Evolutionary conservation across 1,140 invertebrate genomes (phyloP), one percentile per base, ranked within the genome.

Genomic region (Cydia pomonella): DNA sequence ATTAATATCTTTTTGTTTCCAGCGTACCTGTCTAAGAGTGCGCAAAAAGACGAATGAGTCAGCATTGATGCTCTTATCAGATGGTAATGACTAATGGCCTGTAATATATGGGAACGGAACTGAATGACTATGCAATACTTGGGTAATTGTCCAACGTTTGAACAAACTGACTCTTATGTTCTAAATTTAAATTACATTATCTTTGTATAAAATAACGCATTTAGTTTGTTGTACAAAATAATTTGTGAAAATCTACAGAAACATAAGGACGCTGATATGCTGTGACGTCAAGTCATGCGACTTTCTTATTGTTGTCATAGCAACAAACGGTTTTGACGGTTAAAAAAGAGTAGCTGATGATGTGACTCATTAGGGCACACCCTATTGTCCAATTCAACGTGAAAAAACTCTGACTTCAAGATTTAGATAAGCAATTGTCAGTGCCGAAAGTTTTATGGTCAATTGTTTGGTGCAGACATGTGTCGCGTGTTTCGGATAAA

Each of bases 1-100:
- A 59, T 25, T 16, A 73, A 73, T 38, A 73, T 41, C 59, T 75
- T 75, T 74, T 75, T 75, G 74, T 75, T 74, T 63, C 63, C 63
- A 47, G 5, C 38, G 44, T 69, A 64, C 33, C 64, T 71, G 72
- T 66, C 76, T 75, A 72, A 75, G 75, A 69, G 69, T 75, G 79
- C 78, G 80, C 79, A 83, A 81, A 83, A 83, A 81, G 82, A 79
- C 73, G 29, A 77, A 79, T 83, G 82, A 83, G 75, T 83, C 82
- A 83, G 76, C 77, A 77, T 78, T 77, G 76, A 78, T 75, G 44
- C 16, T 50, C 50, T 80, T 80, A 80, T 82, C 81, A 74, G 77
- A 78, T 77, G 27, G 16, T 76, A 75, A 80, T 80, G 81, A 79
- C 77, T 81, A 79, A 82, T 82, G 77, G 75, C 41, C 64, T 25